These are phyloP conservation scores for Sinocyclocheilus grahami DNA, from an alignment of 2,113 vertebrate species.

Conservation along the genomic window DNA sequence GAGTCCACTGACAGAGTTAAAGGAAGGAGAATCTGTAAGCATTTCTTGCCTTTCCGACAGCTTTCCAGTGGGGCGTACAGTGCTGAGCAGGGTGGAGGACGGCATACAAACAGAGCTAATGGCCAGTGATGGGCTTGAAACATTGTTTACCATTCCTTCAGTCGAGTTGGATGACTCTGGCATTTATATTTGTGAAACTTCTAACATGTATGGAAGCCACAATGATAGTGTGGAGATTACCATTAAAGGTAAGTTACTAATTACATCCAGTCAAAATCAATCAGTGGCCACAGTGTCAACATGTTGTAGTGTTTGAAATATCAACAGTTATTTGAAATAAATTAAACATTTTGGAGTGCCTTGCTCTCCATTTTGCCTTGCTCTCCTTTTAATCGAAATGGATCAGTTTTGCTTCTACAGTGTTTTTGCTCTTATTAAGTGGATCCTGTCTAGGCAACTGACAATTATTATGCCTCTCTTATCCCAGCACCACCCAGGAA, in stretches of 20 bases:
- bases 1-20: slow-evolving; percentile 63
- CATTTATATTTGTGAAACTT: slow-evolving; percentile 63
- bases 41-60: slow-evolving; percentile 62
- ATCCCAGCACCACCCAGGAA: slow-evolving; percentile 73
- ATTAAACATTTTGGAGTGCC: background rate
- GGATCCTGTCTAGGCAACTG: background rate
- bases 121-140: slow-evolving; percentile 51
- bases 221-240: slow-evolving; percentile 52
- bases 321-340: background rate
- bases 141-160: slow-evolving; percentile 53
- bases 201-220: slow-evolving; percentile 59
- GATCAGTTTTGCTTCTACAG: background rate
- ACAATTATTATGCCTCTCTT: background rate
- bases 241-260: slow-evolving; percentile 65
- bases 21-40: slow-evolving; percentile 70
- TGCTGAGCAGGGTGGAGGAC: slow-evolving; percentile 62
- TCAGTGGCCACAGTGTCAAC: background rate
- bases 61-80: slow-evolving; percentile 57
- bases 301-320: background rate
- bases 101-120: slow-evolving; percentile 57
- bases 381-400: background rate
- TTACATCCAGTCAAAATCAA: background rate
- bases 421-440: background rate
- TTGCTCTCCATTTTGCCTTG: slow-evolving; percentile 22
- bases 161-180: slow-evolving; percentile 61